Evolutionary conservation across 1,140 invertebrate genomes (phyloP), one percentile per base, ranked within the genome.

Genomic region (Leptonema lineaticorne): DNA sequence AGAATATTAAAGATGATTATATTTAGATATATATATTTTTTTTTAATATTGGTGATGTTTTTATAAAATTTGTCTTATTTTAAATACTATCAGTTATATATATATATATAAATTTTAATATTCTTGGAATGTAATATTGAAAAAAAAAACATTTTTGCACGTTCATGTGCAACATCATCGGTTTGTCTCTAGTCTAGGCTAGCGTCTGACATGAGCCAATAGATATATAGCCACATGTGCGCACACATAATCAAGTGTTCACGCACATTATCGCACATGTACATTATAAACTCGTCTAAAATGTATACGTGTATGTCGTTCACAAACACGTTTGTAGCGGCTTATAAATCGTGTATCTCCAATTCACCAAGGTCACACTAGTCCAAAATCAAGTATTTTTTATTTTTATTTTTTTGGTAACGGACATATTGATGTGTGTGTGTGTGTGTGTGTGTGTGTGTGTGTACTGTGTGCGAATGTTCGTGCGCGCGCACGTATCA

Each of bases 351-450:
- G 69, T 70, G 69, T 70, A 70, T 70, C 69, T 69, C 69, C 69
- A 62, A 70, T 70, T 66, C 65, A 60, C 68, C 68, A 70, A 70
- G 69, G 69, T 70, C 69, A 70, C 57, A 45, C 63, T 70, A 70
- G 69, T 70, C 69, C 69, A 70, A 70, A 70, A 70, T 70, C 69
- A 70, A 70, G 69, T 70, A 67, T 70, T 70, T 66, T 59, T n/a
- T n/a, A n/a, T n/a, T n/a, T n/a, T n/a, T n/a, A n/a, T n/a, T 63
- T 69, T 69, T 41, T 4, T 24, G 20, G 16, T n/a, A n/a, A n/a
- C n/a, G n/a, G n/a, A n/a, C n/a, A n/a, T n/a, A n/a, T n/a, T n/a
- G n/a, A n/a, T n/a, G n/a, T n/a, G n/a, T n/a, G n/a, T n/a, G n/a
- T n/a, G n/a, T n/a, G n/a, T n/a, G n/a, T n/a, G n/a, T n/a, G n/a